Percentiles rank a stretch among this genome's conserved stretches.
Evolutionary conservation across 2,113 vertebrate genomes (phyloP).

Genomic region (Lagopus leucura): DNA sequence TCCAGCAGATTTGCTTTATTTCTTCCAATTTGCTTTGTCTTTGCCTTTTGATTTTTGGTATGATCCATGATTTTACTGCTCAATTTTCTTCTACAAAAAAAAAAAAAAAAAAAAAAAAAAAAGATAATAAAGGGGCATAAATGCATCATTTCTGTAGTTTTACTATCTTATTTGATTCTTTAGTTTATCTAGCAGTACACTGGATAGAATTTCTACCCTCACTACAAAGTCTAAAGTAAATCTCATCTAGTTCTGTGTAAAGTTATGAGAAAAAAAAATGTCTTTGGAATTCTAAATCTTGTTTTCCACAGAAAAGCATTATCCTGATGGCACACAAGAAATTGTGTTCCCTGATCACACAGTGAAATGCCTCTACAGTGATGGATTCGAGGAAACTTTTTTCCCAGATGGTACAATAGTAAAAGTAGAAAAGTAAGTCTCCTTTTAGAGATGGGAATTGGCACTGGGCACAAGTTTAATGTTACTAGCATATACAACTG

Average conservation of each 20-base stretch:
- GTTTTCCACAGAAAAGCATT: conserved; percentile 77
- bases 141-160: background rate
- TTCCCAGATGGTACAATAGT: conserved; percentile 82
- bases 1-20: background rate
- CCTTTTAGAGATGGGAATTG: rapidly evolving
- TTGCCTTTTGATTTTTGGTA: background rate
- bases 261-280: background rate
- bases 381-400: conserved; percentile 75
- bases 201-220: background rate
- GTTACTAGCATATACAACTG: background rate
- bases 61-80: background rate
- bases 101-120: background rate
- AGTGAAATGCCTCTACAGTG: conserved; percentile 63
- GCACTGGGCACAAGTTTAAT: background rate
- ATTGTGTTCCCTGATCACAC: conserved; percentile 81
- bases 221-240: background rate
- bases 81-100: background rate
- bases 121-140: background rate
- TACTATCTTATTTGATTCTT: background rate
- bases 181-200: background rate
- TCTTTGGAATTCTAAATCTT: background rate
- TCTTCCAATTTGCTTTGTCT: background rate
- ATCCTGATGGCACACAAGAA: conserved; percentile 77
- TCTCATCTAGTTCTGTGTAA: background rate
- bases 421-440: conserved; percentile 76